Evolutionary conservation across 2,113 vertebrate species (phyloP), one percentile per base, ranked within the genome.

Genomic region (Mustela nigripes): DNA sequence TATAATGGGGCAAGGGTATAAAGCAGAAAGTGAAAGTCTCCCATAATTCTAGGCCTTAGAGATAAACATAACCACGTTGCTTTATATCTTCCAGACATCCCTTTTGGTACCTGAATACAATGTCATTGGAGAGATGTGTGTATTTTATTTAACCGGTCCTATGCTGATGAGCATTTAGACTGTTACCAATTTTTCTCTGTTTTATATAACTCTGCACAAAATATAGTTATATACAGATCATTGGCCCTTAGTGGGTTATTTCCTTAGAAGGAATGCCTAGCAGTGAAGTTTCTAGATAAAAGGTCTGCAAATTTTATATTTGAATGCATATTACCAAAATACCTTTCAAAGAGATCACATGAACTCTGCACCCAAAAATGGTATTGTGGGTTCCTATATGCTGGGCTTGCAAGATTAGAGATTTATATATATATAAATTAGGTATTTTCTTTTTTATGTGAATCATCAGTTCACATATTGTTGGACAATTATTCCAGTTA

Each of bases 371-470:
- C 5, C 63, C 28, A 80, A 18, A 36, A 95, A 7, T 14, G 56
- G 24, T 39, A 11, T 28, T 53, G 11, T 58, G 9, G 4, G 19
- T 78, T 89, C 86, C 21, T 14, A 24, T 80, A 24, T 71, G 65
- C 21, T 39, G 2, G 86, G 31, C 31, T 76, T 86, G 1, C 31
- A 71, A 93, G 31, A 24, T 60, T 86, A 26, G 74, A 86, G 24
- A 33, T 48, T 85, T 81, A 15, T 56, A 11, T 45, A 39, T 39
- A 11, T 84, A 56, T 88, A 74, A 63, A 88, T 74, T 56, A 74
- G 76, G 87, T 42, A 39, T 71, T 74, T 94, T 63, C 31, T 86
- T 94, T 88, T 65, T 80, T 42, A 67, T 71, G 73, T 90, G 71
- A 73, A 28, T 86, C 95, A 15, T 69, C 45, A 69, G 10, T 62